phyloP scores from a whole-genome alignment of 2,113 vertebrate species.

The Cebidichthys violaceus region DNA sequence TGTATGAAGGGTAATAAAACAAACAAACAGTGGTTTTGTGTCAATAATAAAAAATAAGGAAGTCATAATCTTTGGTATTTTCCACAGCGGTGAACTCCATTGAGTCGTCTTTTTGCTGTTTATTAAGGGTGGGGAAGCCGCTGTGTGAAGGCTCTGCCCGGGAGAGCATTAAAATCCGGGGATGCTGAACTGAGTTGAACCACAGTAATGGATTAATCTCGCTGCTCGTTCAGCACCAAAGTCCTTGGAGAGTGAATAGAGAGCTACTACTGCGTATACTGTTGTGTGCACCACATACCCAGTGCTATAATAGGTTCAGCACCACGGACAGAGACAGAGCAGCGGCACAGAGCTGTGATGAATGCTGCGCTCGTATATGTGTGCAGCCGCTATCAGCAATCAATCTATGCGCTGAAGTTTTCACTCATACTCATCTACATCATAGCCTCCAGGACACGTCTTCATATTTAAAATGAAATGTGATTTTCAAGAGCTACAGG shows the following conservation, averaged over 20 bases:
- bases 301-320: constrained; percentile 19
- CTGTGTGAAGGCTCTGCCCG: constrained; percentile 2
- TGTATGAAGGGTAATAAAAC: neutral
- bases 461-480: constrained; percentile 16
- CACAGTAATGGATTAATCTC: constrained; percentile 16
- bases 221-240: constrained; percentile 25
- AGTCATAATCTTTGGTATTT: neutral
- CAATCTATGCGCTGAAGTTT: neutral
- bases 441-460: neutral
- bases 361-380: neutral
- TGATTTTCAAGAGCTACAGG: constrained; percentile 2
- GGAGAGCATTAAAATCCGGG: constrained; percentile 13
- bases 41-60: neutral
- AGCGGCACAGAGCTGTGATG: neutral
- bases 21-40: neutral
- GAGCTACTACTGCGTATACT: constrained; percentile 2
- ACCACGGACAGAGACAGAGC: constrained; percentile 33
- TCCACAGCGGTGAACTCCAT: neutral
- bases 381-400: neutral
- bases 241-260: constrained; percentile 35
- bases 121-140: constrained; percentile 1
- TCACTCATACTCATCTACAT: neutral
- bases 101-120: neutral
- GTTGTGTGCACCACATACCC: neutral
- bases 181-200: constrained; percentile 20